Evolutionary conservation across 2,888 invertebrate genomes (phyloP), one percentile per base, ranked within the genome.

Genomic region (Drosophila paracracens): DNA sequence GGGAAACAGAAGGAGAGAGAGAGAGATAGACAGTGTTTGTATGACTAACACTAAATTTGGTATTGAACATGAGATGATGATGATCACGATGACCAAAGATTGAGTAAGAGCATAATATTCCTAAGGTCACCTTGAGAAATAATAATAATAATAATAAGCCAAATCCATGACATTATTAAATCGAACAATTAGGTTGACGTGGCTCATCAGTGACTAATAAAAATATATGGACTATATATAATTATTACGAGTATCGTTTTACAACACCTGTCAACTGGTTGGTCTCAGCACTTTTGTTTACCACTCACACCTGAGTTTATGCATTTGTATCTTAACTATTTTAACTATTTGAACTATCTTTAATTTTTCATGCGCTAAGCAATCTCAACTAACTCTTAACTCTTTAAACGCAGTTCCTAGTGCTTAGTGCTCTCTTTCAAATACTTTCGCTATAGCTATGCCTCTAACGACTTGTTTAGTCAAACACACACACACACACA

Each of bases 41-140:
- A 85, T 88, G 88, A 85, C 86, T 83, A 85, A 85, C 64, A 54
- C 51, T 8, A 62, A 68, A 70, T 77, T 67, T 85, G 83, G 70
- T 79, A 83, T 84, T 84, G 82, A 87, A 66, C 38, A 50, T 31
- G 35, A 65, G 50, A 50, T 68, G 36, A 29, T 62, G 33, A 50
- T 68, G 58, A 59, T 52, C 29, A 56, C 66, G 36, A 35, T 64
- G 31, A 33, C 54, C 61, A 59, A 74, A 48, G 57, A 51, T 51
- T 33, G 18, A 33, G 36, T 57, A 25, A 29, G 33, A n/a, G 10
- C 25, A 25, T 58, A 21, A 40, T 56, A 48, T 63, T 59, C 51
- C 46, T 46, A 76, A 71, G 62, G 54, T 51, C 36, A 70, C 50
- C 6, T 13, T 1, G 52, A 74, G n/a, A 61, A n/a, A 18, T 31